These are phyloP conservation scores for Anthoscopus minutus DNA, from an alignment of 2,113 vertebrate species.

Conservation along the genomic window DNA sequence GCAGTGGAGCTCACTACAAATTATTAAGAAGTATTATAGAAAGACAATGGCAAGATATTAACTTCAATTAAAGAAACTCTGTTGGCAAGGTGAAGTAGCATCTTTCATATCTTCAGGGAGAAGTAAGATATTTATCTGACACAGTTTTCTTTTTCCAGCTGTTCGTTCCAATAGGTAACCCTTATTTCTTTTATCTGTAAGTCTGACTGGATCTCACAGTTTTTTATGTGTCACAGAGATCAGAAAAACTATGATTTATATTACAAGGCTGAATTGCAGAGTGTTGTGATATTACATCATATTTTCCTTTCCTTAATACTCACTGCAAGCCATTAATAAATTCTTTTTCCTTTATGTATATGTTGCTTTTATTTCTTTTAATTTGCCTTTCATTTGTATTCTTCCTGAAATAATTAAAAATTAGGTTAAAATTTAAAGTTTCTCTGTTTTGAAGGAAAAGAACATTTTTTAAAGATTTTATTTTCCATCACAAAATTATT, in stretches of 20 bases:
- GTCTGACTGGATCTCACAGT: neutral
- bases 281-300: neutral
- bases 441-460: neutral
- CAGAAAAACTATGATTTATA: neutral
- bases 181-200: neutral
- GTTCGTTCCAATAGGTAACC: neutral
- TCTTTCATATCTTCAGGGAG: neutral
- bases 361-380: neutral
- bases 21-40: neutral
- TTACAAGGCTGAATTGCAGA: neutral
- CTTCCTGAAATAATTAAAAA: neutral
- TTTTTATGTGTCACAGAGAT: neutral
- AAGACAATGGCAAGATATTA: neutral
- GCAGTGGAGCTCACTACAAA: accelerated
- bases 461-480: neutral
- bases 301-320: neutral
- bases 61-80: neutral
- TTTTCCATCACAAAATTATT: neutral
- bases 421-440: neutral
- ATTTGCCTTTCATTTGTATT: neutral
- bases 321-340: neutral
- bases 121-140: neutral
- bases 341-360: neutral
- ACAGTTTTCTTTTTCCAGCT: neutral
- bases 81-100: neutral